Base-by-base conservation (phyloP, 2,888 invertebrate genomes). In the Capitulum mitella region DNA sequence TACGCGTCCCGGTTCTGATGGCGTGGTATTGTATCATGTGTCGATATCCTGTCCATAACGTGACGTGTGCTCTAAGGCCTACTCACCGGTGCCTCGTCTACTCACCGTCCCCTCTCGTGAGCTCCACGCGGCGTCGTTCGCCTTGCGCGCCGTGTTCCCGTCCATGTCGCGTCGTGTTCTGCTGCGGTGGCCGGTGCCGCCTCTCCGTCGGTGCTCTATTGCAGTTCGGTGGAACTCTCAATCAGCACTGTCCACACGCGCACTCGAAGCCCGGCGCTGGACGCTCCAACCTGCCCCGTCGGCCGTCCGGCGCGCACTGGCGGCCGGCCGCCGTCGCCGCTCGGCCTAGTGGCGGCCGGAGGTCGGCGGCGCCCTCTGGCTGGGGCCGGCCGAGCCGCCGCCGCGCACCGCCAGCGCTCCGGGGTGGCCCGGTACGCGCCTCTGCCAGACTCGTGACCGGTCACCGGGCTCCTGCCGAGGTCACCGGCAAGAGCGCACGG, bases 161-260 rank as follows among this genome's bases (percentile, higher is more conserved):
- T 64, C 70, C 40, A 40, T 70, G 40, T 26, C 10, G 37, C 10
- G 34, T 5, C 12, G 22, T 40, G 0, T 3, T 12, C 22, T 26
- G 64, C 37, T 40, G 70, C 26, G 1, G 34, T 34, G 34, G 34
- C 5, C 19, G 34, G 70, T 8, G 70, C 29, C 70, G 70, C 70
- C 70, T 70, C 70, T 70, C 70, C 70, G 64, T 32, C 26, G 26
- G 70, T 70, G 70, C 70, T 70, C 70, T 70, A 70, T 70, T 37
- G 70, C 70, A 70, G 70, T 70, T 70, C 70, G 70, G 22, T 6
- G 70, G 70, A 70, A 70, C 70, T 70, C 70, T 70, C 70, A 70
- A 70, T 70, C 70, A 70, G 29, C 70, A 70, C 70, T 37, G 12
- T 29, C 8, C 64, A 26, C 70, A 40, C 70, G 70, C 70, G 70